These are phyloP conservation scores for Canis aureus DNA, from an alignment of 2,113 vertebrate species.

Conservation along the genomic window DNA sequence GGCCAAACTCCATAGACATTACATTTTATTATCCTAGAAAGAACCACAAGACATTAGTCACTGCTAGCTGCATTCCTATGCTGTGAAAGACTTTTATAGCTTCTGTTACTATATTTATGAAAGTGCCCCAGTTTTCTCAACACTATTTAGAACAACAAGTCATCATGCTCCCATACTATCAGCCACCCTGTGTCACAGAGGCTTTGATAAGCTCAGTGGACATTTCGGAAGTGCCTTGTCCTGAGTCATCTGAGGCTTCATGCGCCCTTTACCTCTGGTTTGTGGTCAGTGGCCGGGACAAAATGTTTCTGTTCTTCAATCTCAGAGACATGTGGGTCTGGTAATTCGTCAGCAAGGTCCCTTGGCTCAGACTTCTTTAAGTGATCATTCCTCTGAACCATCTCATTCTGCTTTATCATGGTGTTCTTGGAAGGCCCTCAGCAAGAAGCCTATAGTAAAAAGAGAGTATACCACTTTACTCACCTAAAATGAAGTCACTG, in stretches of 20 bases:
- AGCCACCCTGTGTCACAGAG: background rate
- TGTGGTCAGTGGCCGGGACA: background rate
- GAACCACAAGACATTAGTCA: conserved; percentile 70
- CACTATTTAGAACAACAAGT: background rate
- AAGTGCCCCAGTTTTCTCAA: background rate
- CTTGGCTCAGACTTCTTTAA: background rate
- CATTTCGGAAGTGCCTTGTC: background rate
- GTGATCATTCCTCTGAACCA: background rate
- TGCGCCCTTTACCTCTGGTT: background rate
- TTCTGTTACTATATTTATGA: conserved; percentile 53
- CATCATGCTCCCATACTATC: background rate
- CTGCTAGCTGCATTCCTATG: conserved; percentile 48
- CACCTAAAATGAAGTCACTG: background rate
- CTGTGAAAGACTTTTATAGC: conserved; percentile 49
- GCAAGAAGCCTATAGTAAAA: background rate
- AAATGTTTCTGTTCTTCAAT: background rate
- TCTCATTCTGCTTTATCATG: background rate
- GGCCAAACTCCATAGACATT: conserved; percentile 57
- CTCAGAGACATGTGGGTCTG: background rate
- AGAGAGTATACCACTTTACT: background rate
- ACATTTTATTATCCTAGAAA: conserved; percentile 77
- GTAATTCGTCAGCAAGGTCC: background rate
- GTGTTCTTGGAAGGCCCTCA: background rate
- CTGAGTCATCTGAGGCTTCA: background rate
- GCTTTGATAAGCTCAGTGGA: background rate